Evolutionary conservation across 2,113 vertebrate species (phyloP), one percentile per base, ranked within the genome.

Genomic region (Cheilinus undulatus): DNA sequence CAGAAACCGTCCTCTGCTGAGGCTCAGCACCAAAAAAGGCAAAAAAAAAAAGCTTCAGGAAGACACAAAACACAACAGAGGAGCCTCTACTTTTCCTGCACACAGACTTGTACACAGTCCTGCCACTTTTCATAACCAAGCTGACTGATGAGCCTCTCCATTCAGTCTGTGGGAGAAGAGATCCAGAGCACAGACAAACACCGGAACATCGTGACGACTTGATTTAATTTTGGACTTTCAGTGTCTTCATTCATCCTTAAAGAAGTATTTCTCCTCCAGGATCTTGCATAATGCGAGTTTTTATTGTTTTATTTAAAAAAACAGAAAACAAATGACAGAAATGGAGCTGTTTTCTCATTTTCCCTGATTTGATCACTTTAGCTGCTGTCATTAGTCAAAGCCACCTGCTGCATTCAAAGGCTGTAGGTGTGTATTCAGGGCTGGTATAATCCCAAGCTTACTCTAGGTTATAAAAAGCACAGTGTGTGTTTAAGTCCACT

Each of bases 21-120:
- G 30, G 49, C 50, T 48, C 59, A 3, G 40, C 57, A 58, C 76
- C 72, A 73, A 76, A 84, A 59, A 76, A 76, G 68, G 53, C 32
- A 45, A 27, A 24, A 5, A 24, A 42, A 42, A 4, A 27, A 2
- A 4, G 24, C 49, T 24, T 27, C 54, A 45, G 24, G 2, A 0
- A 2, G 3, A 48, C 40, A 32, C 27, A 36, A 48, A 48, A 15
- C 23, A 45, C 63, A 45, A 30, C 57, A 42, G 45, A 50, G 45
- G 52, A 62, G 42, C 38, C 10, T 48, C 19, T n/a, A 34, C 32
- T 3, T 34, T 10, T 34, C 10, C 32, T 34, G 8, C 7, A 10
- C 32, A 1, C 32, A 34, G 32, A 34, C 32, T 34, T 1, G 11
- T 10, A 0, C 36, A 24, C 20, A 2, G 13, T 13, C n/a, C 14